These are phyloP conservation scores for Cebidichthys violaceus DNA, from an alignment of 2,113 vertebrate species.

Conservation along the genomic window DNA sequence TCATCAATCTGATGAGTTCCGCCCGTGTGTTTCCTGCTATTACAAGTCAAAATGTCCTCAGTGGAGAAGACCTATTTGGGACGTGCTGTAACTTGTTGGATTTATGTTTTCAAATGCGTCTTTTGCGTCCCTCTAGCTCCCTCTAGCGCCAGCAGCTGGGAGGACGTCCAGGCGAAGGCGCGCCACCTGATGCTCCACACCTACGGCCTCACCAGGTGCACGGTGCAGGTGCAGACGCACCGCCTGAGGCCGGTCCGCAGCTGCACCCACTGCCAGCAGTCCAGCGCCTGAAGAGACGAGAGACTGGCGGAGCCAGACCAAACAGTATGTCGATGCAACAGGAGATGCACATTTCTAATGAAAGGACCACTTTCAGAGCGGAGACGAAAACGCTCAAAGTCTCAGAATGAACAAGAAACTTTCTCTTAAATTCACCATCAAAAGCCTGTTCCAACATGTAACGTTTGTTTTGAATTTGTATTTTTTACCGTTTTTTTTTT, in stretches of 20 bases:
- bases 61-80: neutral
- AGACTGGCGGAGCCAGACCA: no score
- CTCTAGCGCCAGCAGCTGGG: conserved; percentile 91
- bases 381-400: conserved; percentile 31
- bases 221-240: conserved; percentile 93
- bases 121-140: conserved; percentile 86
- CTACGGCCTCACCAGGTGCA: conserved; percentile 91
- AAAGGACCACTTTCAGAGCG: conserved; percentile 24
- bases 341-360: conserved; percentile 44
- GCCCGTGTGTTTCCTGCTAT: neutral
- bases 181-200: conserved; percentile 90
- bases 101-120: neutral
- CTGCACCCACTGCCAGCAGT: conserved; percentile 87
- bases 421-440: conserved; percentile 71
- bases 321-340: no score
- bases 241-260: conserved; percentile 82
- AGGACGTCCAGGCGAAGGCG: conserved; percentile 92
- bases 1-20: neutral
- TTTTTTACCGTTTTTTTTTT: conserved; percentile 52
- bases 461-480: conserved; percentile 30
- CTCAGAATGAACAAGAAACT: conserved; percentile 25
- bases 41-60: neutral
- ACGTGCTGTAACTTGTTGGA: neutral
- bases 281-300: conserved; percentile 82
- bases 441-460: conserved; percentile 64